Evolutionary conservation across 1,140 invertebrate genomes (phyloP).

Genomic region (Lucilia cuprina): DNA sequence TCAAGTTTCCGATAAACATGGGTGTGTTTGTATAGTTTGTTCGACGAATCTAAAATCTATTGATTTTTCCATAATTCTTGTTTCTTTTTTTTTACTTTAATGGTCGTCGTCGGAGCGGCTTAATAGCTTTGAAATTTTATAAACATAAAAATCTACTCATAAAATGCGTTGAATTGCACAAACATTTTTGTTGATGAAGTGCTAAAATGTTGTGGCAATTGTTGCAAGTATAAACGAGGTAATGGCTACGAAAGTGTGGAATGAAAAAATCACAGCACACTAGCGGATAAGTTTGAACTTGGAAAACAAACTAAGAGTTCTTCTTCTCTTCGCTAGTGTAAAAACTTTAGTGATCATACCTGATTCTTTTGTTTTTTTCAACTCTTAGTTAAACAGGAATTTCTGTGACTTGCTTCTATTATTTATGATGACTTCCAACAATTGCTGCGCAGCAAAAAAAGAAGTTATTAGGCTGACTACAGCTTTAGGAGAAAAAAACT

Average conservation of each 20-base stretch:
- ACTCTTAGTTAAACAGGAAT: no score
- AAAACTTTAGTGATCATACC: no score
- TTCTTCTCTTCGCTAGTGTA: no score
- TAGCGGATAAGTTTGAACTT: no score
- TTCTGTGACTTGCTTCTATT: no score
- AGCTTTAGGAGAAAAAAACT: background rate
- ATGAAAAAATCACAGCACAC: no score
- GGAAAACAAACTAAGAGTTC: no score
- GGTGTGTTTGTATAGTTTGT: background rate
- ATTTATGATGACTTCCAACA: background rate
- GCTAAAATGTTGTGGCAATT: background rate
- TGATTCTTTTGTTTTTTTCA: no score
- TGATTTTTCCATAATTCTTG: background rate
- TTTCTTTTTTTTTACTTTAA: background rate
- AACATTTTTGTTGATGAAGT: conserved; percentile 13
- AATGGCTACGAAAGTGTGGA: no score
- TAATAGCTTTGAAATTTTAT: background rate
- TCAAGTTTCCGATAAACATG: background rate
- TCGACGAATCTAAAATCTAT: background rate
- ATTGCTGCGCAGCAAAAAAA: background rate
- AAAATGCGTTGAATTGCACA: conserved; percentile 11
- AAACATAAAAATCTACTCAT: background rate
- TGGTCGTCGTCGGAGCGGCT: background rate
- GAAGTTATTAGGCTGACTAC: background rate
- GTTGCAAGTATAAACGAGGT: no score